These are phyloP conservation scores for Ochropleura leucogaster DNA, from an alignment of 2,888 invertebrate species.

Conservation along the genomic window DNA sequence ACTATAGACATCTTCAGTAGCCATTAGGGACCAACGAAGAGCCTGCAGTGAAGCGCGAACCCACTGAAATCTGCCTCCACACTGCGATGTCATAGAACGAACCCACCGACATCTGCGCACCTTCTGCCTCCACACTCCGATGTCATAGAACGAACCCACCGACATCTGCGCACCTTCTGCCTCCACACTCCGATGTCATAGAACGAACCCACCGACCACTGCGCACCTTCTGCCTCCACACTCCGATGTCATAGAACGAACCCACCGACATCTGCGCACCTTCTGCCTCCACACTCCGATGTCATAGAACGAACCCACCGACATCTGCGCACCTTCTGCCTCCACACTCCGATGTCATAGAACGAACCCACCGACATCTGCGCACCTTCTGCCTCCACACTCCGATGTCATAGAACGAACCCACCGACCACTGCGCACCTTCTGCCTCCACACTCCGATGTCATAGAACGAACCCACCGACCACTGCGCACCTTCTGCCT, in stretches of 20 bases:
- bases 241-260: slow-evolving; percentile 41
- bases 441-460: not conserved
- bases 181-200: slow-evolving; percentile 19
- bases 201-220: slow-evolving; percentile 40
- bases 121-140: not conserved
- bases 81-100: slow-evolving; percentile 39
- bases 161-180: slow-evolving; percentile 1
- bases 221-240: not conserved
- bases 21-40: not conserved
- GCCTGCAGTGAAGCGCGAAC: not conserved
- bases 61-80: not conserved
- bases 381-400: not conserved
- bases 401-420: slow-evolving; percentile 43
- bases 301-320: slow-evolving; percentile 47
- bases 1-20: not conserved
- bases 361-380: slow-evolving; percentile 40
- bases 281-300: not conserved
- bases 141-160: slow-evolving; percentile 47
- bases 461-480: slow-evolving; percentile 47
- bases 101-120: slow-evolving; percentile 27
- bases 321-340: slow-evolving; percentile 1
- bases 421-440: slow-evolving; percentile 16
- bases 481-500: not conserved
- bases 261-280: slow-evolving; percentile 24
- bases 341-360: slow-evolving; percentile 25